phyloP scores from a whole-genome alignment of 2,113 vertebrate species.

The Diadophis punctatus region DNA sequence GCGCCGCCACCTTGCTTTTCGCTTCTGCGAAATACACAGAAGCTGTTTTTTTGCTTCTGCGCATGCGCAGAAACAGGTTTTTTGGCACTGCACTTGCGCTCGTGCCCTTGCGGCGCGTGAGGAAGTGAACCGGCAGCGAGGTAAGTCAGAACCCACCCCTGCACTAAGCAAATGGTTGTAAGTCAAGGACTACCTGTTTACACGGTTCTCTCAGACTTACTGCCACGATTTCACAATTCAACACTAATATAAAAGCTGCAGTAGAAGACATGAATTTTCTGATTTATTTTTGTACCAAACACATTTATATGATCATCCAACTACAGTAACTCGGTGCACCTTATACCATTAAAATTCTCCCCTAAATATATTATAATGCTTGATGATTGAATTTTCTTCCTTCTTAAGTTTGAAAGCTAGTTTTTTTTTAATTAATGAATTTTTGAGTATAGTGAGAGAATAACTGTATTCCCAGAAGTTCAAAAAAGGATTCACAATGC shows the following conservation, averaged over 20 bases:
- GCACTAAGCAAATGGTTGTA: no score
- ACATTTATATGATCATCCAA: not conserved
- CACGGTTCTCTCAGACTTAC: not conserved
- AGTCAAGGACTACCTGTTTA: not conserved
- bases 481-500: not conserved
- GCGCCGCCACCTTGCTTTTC: no score
- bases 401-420: not conserved
- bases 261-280: not conserved
- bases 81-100: no score
- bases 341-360: not conserved
- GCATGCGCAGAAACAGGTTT: no score
- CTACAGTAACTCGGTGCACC: not conserved
- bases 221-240: not conserved
- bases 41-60: no score
- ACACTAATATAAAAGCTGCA: not conserved
- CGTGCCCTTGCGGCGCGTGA: no score
- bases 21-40: no score
- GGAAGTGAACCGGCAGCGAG: no score
- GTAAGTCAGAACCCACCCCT: no score
- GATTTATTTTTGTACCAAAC: not conserved
- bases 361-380: not conserved
- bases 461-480: not conserved
- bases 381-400: not conserved
- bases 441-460: not conserved
- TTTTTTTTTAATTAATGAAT: not conserved